Conservation (phyloP, 2,797 vertebrate genomes). For the Gadopsis marmoratus region DNA sequence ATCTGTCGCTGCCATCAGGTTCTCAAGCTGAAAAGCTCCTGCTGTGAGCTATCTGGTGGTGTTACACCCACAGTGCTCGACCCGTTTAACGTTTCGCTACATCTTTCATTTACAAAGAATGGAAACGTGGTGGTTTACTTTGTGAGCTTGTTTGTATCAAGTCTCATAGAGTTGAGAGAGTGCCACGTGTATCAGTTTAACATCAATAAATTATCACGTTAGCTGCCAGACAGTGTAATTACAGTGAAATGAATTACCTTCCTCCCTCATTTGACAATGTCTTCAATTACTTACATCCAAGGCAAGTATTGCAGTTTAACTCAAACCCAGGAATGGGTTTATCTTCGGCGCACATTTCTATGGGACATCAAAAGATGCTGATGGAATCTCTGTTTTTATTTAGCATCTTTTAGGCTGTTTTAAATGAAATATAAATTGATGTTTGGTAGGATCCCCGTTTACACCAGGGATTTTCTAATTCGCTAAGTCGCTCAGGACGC, state of each 20-base stretch:
- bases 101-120: constrained; percentile 21
- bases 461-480: constrained; percentile 19
- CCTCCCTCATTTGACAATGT: constrained; percentile 12
- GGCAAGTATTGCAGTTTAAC: background rate
- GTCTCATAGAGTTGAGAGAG: background rate
- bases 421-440: constrained; percentile 21
- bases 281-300: constrained; percentile 1
- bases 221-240: constrained; percentile 33
- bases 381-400: background rate
- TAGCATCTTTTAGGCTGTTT: background rate
- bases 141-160: background rate
- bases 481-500: background rate
- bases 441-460: constrained; percentile 17
- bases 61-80: background rate
- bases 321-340: background rate
- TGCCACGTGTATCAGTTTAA: constrained; percentile 2
- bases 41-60: constrained; percentile 30
- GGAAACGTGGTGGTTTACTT: background rate
- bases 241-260: constrained; percentile 11
- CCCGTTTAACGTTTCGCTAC: constrained; percentile 5
- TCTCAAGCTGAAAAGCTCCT: constrained; percentile 18
- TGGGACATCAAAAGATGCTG: background rate
- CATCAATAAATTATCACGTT: constrained; percentile 38
- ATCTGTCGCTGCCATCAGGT: constrained; percentile 7
- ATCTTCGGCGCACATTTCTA: background rate